These are phyloP conservation scores for Polyergus mexicanus DNA, from an alignment of 1,140 invertebrate species.

Conservation along the genomic window DNA sequence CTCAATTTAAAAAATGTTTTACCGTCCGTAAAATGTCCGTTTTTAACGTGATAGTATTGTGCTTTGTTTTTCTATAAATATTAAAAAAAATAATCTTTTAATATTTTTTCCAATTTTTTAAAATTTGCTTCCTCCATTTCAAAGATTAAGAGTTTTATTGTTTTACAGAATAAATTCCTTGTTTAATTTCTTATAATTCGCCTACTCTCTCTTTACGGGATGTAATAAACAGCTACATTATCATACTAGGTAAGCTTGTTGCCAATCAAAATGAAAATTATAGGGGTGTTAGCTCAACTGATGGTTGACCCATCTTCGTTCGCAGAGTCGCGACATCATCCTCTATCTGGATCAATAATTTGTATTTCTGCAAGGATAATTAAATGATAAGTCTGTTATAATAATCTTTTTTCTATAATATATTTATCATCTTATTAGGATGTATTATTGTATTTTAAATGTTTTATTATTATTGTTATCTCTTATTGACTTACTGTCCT, in stretches of 20 bases:
- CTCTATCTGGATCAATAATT: constrained; percentile 91
- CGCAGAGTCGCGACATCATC: constrained; percentile 91
- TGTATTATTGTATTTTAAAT: too few relatives aligned
- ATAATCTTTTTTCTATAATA: neutral
- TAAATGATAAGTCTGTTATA: neutral
- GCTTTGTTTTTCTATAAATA: neutral
- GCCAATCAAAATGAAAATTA: constrained; percentile 40
- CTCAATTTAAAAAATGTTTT: neutral
- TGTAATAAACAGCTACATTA: constrained; percentile 10
- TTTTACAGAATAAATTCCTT: constrained; percentile 19
- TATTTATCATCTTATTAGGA: neutral
- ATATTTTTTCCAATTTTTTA: neutral
- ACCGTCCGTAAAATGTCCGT: neutral
- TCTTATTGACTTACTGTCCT: constrained; percentile 61
- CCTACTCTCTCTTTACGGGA: constrained; percentile 8
- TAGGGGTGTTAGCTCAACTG: constrained; percentile 70
- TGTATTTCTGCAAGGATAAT: constrained; percentile 90
- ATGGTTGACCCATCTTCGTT: constrained; percentile 86
- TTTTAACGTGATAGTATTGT: neutral
- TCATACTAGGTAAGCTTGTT: constrained; percentile 12
- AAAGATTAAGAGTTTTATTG: neutral
- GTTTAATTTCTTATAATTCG: constrained; percentile 21
- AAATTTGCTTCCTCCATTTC: neutral
- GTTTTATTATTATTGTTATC: too few relatives aligned
- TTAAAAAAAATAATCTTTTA: neutral